Base-by-base conservation (phyloP, 2,888 invertebrate species). In the Trichopoda pennipes region DNA sequence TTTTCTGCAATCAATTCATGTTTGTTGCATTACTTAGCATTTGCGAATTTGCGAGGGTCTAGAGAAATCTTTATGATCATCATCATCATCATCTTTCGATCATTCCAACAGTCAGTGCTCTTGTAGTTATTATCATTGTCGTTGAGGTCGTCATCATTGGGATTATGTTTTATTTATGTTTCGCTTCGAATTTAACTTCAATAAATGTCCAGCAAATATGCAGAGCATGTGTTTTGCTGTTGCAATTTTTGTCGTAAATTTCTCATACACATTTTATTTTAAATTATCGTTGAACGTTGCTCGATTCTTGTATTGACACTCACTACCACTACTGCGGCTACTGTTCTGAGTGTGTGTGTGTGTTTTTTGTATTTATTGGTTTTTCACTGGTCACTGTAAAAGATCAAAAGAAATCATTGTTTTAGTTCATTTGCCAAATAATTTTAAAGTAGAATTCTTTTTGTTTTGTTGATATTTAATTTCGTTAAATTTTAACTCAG, bases 101-200 rank as follows among this genome's bases (percentile, higher is more conserved):
- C 28, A 28, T 28, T 28, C 38, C 51, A 49, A 49, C 47, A 77
- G 60, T 68, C 69, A 78, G 44, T 53, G 28, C 28, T 42, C 75
- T 77, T 56, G 21, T 51, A 47, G 19, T 70, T 58, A 64, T 55
- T 75, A 49, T 70, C 17, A 6, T 49, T 38, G 28, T 17, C 61
- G 44, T 64, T 70, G 68, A 42, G 55, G 42, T 80, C 75, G 17
- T 66, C 64, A 35, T 53, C 38, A 58, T 74, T 56, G 90, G 72
- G 90, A 91, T 90, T 91, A 91, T 91, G 91, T 91, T 91, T 91
- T 91, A 91, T 91, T 91, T 91, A 91, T 91, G 91, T 89, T 88
- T 88, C 89, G 86, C 86, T 86, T 87, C 88, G 89, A 91, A 91
- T 90, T 91, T 91, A 91, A 90, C 91, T 91, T 87, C 91, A 91